phyloP scores from a whole-genome alignment of 2,888 invertebrate genomes.

The Euphydryas editha region DNA sequence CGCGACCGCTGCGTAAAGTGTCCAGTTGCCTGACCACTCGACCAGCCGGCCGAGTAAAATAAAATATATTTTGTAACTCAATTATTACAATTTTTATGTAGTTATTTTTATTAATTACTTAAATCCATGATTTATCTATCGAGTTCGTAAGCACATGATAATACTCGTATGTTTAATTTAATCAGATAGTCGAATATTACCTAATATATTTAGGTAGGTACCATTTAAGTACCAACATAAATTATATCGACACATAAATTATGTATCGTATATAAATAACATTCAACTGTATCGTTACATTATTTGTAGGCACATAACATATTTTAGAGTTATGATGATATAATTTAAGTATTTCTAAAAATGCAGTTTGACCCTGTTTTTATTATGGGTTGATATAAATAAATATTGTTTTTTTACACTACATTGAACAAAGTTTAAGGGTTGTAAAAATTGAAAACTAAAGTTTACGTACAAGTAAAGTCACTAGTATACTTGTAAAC shows the following conservation, averaged over 20 bases:
- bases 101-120: background rate
- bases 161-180: background rate
- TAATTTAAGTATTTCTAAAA: too few relatives aligned
- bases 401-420: too few relatives aligned
- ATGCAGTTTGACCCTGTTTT: too few relatives aligned
- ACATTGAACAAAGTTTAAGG: too few relatives aligned
- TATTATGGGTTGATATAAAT: too few relatives aligned
- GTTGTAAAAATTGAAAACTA: background rate
- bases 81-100: too few relatives aligned
- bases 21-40: too few relatives aligned
- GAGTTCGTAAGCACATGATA: background rate
- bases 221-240: background rate
- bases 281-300: background rate
- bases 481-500: background rate
- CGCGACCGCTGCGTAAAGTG: too few relatives aligned
- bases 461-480: background rate
- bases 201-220: background rate
- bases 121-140: conserved; percentile 3
- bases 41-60: too few relatives aligned
- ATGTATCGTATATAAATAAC: background rate
- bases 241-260: background rate
- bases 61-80: too few relatives aligned
- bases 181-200: background rate
- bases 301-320: background rate
- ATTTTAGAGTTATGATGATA: too few relatives aligned